Evolutionary conservation across 2,888 invertebrate species (phyloP).

Genomic region (Euproctis similis): DNA sequence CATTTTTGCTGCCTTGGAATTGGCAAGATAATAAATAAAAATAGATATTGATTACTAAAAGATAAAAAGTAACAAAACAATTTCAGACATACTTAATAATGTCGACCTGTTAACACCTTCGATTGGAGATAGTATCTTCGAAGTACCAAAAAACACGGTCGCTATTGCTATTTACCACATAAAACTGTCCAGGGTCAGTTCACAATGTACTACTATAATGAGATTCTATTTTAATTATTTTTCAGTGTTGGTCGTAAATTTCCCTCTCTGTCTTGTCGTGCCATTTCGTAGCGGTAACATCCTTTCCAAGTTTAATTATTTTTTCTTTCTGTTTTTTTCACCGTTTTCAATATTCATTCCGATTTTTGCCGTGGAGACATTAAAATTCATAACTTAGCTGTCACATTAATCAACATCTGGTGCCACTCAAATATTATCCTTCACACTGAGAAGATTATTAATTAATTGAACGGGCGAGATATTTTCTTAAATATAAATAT

Average conservation of each 20-base stretch:
- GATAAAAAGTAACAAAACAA: too few species aligned
- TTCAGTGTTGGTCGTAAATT: conserved; percentile 52
- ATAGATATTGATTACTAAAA: too few species aligned
- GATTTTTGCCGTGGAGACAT: conserved; percentile 58
- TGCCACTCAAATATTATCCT: conserved; percentile 52
- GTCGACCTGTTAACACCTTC: too few species aligned
- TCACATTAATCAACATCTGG: conserved; percentile 67
- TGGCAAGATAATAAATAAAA: too few species aligned
- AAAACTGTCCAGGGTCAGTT: too few species aligned
- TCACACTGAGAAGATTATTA: conserved; percentile 51
- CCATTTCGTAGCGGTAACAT: conserved; percentile 52
- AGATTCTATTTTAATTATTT: conserved; percentile 61
- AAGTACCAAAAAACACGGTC: too few species aligned
- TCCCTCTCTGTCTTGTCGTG: conserved; percentile 40
- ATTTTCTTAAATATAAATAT: too few species aligned
- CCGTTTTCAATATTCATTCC: conserved; percentile 61
- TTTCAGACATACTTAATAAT: too few species aligned
- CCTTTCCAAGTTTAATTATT: conserved; percentile 56
- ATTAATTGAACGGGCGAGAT: conserved; percentile 45
- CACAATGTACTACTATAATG: conserved; percentile 41
- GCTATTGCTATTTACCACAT: too few species aligned
- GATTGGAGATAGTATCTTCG: too few species aligned
- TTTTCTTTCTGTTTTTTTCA: conserved; percentile 57
- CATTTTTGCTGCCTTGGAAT: too few species aligned
- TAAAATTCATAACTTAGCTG: conserved; percentile 68